A percentile compares a stretch with the other conserved stretches of the same genome.
These are phyloP conservation scores for Notarius quadriscutis DNA, from an alignment of 2,113 vertebrate species.

Conservation along the genomic window DNA sequence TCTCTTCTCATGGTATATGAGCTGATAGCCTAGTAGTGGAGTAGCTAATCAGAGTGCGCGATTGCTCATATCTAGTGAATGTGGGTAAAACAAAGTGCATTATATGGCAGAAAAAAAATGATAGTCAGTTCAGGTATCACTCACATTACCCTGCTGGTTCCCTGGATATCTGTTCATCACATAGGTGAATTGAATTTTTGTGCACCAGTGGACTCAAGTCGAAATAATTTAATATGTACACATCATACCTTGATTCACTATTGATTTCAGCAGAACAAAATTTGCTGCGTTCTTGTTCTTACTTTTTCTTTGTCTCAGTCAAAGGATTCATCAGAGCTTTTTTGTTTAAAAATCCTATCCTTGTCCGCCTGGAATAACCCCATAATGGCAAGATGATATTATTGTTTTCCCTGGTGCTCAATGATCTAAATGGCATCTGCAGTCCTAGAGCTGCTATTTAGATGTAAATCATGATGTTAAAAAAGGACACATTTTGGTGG, in stretches of 20 bases:
- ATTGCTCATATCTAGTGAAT: too few species aligned
- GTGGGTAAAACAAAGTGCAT: neutral
- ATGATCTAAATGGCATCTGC: neutral
- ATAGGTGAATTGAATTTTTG: slow-evolving; percentile 48
- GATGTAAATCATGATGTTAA: slow-evolving; percentile 17
- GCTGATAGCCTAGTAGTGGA: too few species aligned
- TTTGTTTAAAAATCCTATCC: neutral
- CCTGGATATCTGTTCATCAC: slow-evolving; percentile 41
- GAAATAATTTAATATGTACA: slow-evolving; percentile 51
- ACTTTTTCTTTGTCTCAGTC: slow-evolving; percentile 1
- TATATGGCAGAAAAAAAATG: slow-evolving; percentile 25
- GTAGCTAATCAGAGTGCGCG: too few species aligned
- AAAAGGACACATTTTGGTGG: neutral
- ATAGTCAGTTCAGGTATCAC: neutral
- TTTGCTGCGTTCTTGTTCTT: slow-evolving; percentile 25
- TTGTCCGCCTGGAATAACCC: slow-evolving; percentile 9
- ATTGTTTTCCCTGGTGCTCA: slow-evolving; percentile 18
- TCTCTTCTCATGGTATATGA: too few species aligned
- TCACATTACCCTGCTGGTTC: slow-evolving; percentile 26
- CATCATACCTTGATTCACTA: slow-evolving; percentile 53
- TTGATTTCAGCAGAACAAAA: slow-evolving; percentile 51
- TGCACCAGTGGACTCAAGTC: slow-evolving; percentile 43
- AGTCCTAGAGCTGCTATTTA: slow-evolving; percentile 2
- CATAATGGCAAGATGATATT: neutral
- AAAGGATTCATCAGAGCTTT: neutral